Evolutionary conservation across 2,888 invertebrate species (phyloP).

Genomic region (Zootermopsis nevadensis): DNA sequence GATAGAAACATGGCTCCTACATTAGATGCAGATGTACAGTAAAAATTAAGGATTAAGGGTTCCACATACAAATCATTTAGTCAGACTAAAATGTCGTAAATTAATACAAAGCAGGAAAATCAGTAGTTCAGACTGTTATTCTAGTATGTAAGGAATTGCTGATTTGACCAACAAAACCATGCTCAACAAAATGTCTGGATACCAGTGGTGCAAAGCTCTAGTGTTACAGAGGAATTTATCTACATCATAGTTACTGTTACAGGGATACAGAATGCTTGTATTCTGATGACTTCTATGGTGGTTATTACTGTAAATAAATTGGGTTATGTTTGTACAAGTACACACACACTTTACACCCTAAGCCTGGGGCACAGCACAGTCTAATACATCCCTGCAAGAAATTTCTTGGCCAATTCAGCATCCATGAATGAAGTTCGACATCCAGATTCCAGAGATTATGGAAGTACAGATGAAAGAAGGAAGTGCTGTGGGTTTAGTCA

Average conservation of each 20-base stretch:
- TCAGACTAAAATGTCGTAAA: background rate
- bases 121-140: background rate
- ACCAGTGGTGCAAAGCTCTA: background rate
- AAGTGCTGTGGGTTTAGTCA: background rate
- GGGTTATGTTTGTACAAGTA: background rate
- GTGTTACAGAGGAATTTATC: background rate
- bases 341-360: background rate
- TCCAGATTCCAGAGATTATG: background rate
- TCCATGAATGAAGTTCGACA: conserved; percentile 25
- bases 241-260: background rate
- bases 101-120: background rate
- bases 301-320: background rate
- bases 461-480: background rate
- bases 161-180: background rate
- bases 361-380: background rate
- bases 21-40: too few relatives aligned
- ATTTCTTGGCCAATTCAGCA: conserved; percentile 28
- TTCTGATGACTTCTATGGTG: background rate
- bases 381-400: conserved; percentile 36
- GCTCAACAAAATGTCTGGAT: background rate
- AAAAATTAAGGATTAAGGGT: background rate
- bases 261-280: background rate
- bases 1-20: too few relatives aligned
- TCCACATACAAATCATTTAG: background rate
- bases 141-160: background rate